Percentiles rank a stretch among this genome's conserved stretches.
Evolutionary conservation across 2,797 vertebrate species (phyloP).

Genomic region (Pteropus rufus): DNA sequence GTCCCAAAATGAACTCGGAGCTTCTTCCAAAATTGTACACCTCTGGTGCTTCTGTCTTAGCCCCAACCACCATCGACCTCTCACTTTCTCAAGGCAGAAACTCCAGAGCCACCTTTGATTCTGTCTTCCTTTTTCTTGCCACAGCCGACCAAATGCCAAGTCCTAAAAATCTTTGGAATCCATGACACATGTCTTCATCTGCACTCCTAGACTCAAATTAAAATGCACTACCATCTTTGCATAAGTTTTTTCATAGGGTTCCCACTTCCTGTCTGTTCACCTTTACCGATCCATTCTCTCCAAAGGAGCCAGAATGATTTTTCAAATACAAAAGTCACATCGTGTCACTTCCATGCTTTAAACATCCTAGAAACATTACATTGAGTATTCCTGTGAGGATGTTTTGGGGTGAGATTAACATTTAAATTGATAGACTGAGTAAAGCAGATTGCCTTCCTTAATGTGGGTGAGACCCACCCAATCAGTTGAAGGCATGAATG

Average conservation of each 20-base stretch:
- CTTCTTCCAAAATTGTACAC: accelerated
- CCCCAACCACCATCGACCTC: neutral
- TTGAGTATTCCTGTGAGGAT: neutral
- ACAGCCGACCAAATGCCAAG: neutral
- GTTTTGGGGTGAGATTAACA: neutral
- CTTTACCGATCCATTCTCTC: neutral
- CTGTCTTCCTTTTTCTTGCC: neutral
- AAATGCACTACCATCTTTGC: neutral
- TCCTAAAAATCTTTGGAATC: neutral
- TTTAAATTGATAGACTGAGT: neutral
- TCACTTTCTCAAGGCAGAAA: neutral
- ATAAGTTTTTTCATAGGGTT: neutral
- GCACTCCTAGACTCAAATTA: neutral
- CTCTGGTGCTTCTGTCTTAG: neutral
- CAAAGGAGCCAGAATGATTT: neutral
- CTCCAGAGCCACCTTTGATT: neutral
- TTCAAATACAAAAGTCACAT: neutral
- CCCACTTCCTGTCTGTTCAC: neutral
- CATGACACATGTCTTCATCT: neutral
- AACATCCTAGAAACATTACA: neutral
- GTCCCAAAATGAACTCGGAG: neutral
- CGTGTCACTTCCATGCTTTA: neutral
- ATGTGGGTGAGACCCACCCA: neutral
- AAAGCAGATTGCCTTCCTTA: neutral
- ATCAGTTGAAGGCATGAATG: neutral